Base-by-base conservation (phyloP, 92 coral and sea anemone species). In the Hydrozoanthus gracilis region DNA sequence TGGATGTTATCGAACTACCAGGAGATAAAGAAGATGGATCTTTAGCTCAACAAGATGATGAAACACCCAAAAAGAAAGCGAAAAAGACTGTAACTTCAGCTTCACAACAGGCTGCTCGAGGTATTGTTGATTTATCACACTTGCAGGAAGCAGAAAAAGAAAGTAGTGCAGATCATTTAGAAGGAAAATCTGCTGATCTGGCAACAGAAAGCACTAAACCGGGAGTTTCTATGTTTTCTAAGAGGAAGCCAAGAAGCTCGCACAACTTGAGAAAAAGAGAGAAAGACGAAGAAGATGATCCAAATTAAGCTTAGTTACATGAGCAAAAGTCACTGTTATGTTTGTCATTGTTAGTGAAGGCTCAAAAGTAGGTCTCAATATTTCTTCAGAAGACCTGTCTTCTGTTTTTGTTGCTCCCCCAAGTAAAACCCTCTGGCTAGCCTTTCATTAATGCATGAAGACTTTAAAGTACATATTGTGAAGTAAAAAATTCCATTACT, bases 61-160 rank as follows among this genome's bases (percentile, higher is more conserved):
- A 87, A 76, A 74, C 92, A 12, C 90, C 90, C 6, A 73, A 79
- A 1, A 94, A 90, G 69, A 71, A 20, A 15, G 12, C 86, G 3
- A 89, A 82, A 62, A 86, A 14, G 76, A 39, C 6, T 50, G 17
- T n/a, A 58, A 50, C 47, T n/a, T 2, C 27, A 49, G 27, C 74
- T 16, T 65, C 64, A 52, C 85, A 80, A 18, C 85, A 79, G 11
- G 85, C 60, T 48, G n/a, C 61, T 62, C 56, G 60, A 48, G 73
- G 35, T 5, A 61, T 65, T 48, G 74, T 80, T 6, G 85, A 45
- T 62, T 64, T 80, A 61, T 65, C 85, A 64, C 85, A 80, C 46
- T 64, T 80, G 73, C 8, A 80, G 11, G 74, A 80, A 65, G 73
- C 55, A 10, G 85, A 80, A 39, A 44, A 67, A 65, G 85, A 80